Conservation (phyloP, 1,140 invertebrate species). For the Zaprionus capensis region DNA sequence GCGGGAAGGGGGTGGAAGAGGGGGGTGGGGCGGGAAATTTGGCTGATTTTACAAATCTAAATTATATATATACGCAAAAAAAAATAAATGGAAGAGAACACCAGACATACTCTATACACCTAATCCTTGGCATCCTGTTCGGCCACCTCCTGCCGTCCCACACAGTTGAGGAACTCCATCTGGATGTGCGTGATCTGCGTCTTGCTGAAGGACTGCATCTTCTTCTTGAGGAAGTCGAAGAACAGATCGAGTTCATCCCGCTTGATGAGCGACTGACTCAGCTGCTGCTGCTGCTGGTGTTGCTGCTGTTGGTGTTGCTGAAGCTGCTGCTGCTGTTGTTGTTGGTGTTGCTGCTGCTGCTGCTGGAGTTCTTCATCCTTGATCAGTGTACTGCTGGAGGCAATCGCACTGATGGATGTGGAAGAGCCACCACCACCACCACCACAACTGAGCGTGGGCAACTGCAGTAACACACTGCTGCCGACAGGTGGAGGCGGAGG, state of each 20-base stretch:
- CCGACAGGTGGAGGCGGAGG: slow-evolving; percentile 16
- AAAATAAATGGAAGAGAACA: not conserved
- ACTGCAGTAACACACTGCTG: slow-evolving; percentile 53
- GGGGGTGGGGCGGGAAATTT: not conserved
- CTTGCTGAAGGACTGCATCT: slow-evolving; percentile 77
- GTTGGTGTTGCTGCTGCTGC: slow-evolving; percentile 2
- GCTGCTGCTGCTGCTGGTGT: slow-evolving; percentile 44
- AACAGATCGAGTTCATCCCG: slow-evolving; percentile 79
- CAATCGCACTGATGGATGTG: slow-evolving; percentile 41
- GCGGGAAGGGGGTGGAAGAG: not conserved
- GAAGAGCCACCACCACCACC: slow-evolving; percentile 2
- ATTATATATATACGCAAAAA: slow-evolving; percentile 7
- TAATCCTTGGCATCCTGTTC: slow-evolving; percentile 92
- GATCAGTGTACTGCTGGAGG: slow-evolving; percentile 64
- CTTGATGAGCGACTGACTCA: slow-evolving; percentile 55
- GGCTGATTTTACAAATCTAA: slow-evolving; percentile 42
- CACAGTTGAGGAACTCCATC: slow-evolving; percentile 81
- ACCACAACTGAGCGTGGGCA: slow-evolving; percentile 49
- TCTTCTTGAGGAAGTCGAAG: slow-evolving; percentile 81
- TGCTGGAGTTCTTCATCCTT: slow-evolving; percentile 63
- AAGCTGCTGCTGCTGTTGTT: not conserved
- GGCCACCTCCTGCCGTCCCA: slow-evolving; percentile 83
- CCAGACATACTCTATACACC: not conserved
- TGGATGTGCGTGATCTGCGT: slow-evolving; percentile 79
- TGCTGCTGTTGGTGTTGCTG: slow-evolving; percentile 1